Evolutionary conservation across 2,888 invertebrate genomes (phyloP).

Genomic region (Micropterix aruncella): DNA sequence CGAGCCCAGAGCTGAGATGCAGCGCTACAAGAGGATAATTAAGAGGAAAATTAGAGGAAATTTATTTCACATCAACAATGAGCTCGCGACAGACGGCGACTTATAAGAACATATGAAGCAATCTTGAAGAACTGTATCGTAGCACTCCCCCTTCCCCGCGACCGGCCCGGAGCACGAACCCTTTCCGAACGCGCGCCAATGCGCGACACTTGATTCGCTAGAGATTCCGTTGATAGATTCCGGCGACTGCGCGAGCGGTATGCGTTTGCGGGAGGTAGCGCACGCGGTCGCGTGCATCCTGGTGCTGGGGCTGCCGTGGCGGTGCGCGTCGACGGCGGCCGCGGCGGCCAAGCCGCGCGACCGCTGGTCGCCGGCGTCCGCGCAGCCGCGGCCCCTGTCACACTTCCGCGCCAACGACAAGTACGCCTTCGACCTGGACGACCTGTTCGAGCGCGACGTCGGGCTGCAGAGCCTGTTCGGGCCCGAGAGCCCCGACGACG

Average conservation of each 20-base stretch:
- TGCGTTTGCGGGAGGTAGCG: slow-evolving; percentile 8
- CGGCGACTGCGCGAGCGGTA: slow-evolving; percentile 10
- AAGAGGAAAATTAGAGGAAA: neutral
- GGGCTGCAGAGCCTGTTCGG: slow-evolving; percentile 12
- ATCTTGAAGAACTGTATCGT: neutral
- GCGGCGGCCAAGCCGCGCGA: slow-evolving; percentile 21
- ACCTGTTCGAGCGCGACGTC: slow-evolving; percentile 10
- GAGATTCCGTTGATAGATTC: slow-evolving; percentile 16
- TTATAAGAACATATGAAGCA: neutral
- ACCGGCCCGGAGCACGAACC: slow-evolving; percentile 17
- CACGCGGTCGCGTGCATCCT: slow-evolving; percentile 28
- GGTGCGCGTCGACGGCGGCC: slow-evolving; percentile 23
- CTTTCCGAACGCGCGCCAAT: slow-evolving; percentile 28
- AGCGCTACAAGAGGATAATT: neutral
- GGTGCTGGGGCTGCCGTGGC: slow-evolving; percentile 27
- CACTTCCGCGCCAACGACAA: slow-evolving; percentile 13
- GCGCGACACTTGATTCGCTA: slow-evolving; percentile 21
- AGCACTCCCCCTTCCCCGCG: slow-evolving; percentile 12
- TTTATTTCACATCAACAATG: neutral
- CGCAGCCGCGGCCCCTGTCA: slow-evolving; percentile 23
- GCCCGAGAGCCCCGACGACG: slow-evolving; percentile 11
- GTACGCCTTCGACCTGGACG: slow-evolving; percentile 27
- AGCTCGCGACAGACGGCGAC: neutral
- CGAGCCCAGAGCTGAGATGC: neutral
- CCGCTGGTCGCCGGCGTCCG: slow-evolving; percentile 22